phyloP scores from a whole-genome alignment of 2,113 vertebrate species.

The Callaeas wilsoni region DNA sequence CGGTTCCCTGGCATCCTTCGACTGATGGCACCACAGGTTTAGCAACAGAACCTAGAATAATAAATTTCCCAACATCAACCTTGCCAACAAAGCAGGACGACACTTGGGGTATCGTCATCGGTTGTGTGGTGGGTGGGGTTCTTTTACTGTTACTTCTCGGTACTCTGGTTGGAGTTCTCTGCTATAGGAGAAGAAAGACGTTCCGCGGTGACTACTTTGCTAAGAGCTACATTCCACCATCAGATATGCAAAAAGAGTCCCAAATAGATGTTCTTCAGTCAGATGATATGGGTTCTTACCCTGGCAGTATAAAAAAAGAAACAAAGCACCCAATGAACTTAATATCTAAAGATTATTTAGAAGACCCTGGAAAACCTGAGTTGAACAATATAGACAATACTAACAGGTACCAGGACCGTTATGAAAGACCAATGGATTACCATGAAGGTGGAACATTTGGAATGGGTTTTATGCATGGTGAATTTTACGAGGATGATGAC shows the following conservation, averaged over 20 bases:
- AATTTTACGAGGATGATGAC: slow-evolving; percentile 88
- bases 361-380: slow-evolving; percentile 84
- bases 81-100: slow-evolving; percentile 81
- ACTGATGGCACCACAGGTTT: slow-evolving; percentile 75
- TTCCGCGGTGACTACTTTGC: slow-evolving; percentile 98
- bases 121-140: slow-evolving; percentile 87
- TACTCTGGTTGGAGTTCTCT: slow-evolving; percentile 80
- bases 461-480: slow-evolving; percentile 86
- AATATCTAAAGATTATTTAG: slow-evolving; percentile 88
- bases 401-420: slow-evolving; percentile 77
- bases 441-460: slow-evolving; percentile 82
- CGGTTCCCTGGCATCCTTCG: slow-evolving; percentile 78
- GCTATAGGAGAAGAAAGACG: slow-evolving; percentile 88
- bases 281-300: slow-evolving; percentile 89
- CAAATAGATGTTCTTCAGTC: slow-evolving; percentile 94
- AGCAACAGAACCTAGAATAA: slow-evolving; percentile 77
- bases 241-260: slow-evolving; percentile 97
- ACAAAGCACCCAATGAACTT: slow-evolving; percentile 87
- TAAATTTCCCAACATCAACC: slow-evolving; percentile 82
- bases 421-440: slow-evolving; percentile 84
- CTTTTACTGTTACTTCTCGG: slow-evolving; percentile 86
- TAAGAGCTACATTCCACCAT: slow-evolving; percentile 95
- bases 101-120: slow-evolving; percentile 86
- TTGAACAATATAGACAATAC: slow-evolving; percentile 88
- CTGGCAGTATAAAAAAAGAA: slow-evolving; percentile 88